Evolutionary conservation across 2,113 vertebrate species (phyloP), one percentile per base, ranked within the genome.

Genomic region (Scopus umbretta): DNA sequence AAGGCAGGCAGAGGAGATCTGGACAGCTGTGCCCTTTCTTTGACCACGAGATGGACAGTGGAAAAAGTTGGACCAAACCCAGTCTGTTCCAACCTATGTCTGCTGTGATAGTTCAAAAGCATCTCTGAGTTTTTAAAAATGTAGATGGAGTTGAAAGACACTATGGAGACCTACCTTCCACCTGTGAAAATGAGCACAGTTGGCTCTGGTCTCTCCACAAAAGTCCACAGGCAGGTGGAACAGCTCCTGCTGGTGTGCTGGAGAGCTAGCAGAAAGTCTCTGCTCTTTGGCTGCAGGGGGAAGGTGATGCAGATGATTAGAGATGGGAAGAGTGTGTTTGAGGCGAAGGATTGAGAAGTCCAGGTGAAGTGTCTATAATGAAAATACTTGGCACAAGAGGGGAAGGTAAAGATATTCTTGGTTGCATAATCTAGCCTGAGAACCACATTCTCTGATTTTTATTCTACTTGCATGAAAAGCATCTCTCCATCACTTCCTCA

Each of bases 101-200:
- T 67, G 13, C 45, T 65, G 26, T 3, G 27, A 13, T 9, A 59
- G 23, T 25, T 66, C 63, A 53, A 32, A 78, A 61, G 36, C 53
- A 32, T 23, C 53, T 81, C 42, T 81, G 80, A 22, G 18, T 56
- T 42, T 30, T 56, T 25, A 26, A 49, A 49, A 47, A 36, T 3
- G 34, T 15, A 40, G 29, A 23, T 67, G 34, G 70, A 58, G 8
- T 10, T 67, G 38, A 88, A 85, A 76, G 53, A 22, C 19, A 11
- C 42, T 38, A 63, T 58, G 88, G 81, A 75, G 55, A 47, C 5
- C 11, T 56, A 47, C 5, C 11, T 56, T 49, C 62, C 45, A 22
- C n/a, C n/a, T 52, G 59, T 34, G 6, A 67, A 63, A 81, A 80
- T 0, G 1, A 62, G 38, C 45, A 40, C 0, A 0, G 19, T 34